A percentile compares a stretch with the other conserved stretches of the same genome.
Conservation (phyloP, 1,140 invertebrate species). For the Idris sp. region DNA sequence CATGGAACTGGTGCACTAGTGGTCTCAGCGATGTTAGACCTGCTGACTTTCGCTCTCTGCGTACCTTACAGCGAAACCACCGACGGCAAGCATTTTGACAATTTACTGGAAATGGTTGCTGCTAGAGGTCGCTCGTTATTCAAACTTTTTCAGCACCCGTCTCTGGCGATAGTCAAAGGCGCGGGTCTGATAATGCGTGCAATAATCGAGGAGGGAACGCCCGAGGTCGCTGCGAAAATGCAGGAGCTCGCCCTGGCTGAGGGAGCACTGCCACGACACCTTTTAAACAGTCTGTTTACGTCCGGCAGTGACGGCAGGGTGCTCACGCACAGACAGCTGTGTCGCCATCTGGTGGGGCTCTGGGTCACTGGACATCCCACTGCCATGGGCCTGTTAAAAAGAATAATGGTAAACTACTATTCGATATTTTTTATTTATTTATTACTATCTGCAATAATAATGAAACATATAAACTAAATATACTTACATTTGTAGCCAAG, state of each 20-base stretch:
- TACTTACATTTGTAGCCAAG: constrained; percentile 86
- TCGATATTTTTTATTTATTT: too few relatives aligned
- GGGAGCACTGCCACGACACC: constrained; percentile 96
- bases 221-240: constrained; percentile 94
- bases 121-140: constrained; percentile 93
- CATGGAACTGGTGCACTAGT: constrained; percentile 89
- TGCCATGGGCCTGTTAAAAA: constrained; percentile 90
- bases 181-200: constrained; percentile 98
- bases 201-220: constrained; percentile 97
- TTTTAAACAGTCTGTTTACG: constrained; percentile 94
- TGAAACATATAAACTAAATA: too few relatives aligned
- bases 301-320: constrained; percentile 86
- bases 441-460: too few relatives aligned
- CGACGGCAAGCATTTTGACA: constrained; percentile 97
- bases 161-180: constrained; percentile 98
- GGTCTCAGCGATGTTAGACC: constrained; percentile 97
- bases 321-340: constrained; percentile 93
- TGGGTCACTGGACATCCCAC: constrained; percentile 97
- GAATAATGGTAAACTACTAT: constrained; percentile 87
- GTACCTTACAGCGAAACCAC: constrained; percentile 99
- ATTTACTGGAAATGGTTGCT: constrained; percentile 95
- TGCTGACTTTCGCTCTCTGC: constrained; percentile 98
- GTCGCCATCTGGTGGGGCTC: constrained; percentile 96
- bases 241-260: constrained; percentile 97
- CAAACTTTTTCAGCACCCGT: constrained; percentile 97